Conservation (phyloP, 2,113 vertebrate species). For the Salvelinus fontinalis region DNA sequence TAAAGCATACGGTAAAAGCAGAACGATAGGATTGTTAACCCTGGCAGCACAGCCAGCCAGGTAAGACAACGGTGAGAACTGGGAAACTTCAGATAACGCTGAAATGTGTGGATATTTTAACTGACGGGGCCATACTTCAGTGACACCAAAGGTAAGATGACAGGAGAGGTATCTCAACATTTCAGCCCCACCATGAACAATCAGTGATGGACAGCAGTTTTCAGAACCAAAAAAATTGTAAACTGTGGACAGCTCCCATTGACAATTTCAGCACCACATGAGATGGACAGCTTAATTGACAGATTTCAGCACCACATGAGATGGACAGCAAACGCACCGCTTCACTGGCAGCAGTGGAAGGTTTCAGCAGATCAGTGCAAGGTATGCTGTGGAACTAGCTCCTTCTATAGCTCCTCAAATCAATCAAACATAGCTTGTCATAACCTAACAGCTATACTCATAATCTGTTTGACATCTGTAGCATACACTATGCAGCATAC, state of each 20-base stretch:
- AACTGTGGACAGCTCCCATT: constrained; percentile 16
- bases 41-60: background rate
- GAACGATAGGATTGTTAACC: background rate
- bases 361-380: too few relatives aligned
- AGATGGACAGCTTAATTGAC: too few relatives aligned
- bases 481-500: background rate
- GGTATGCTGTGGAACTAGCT: too few relatives aligned
- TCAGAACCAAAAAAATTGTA: constrained; percentile 39
- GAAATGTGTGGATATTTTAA: background rate
- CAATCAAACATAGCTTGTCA: too few relatives aligned
- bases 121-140: background rate
- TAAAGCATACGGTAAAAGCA: background rate
- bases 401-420: too few relatives aligned
- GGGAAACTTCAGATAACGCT: background rate
- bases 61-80: background rate
- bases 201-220: constrained; percentile 29
- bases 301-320: background rate
- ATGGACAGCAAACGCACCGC: background rate
- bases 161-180: background rate
- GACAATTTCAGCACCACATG: background rate
- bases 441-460: too few relatives aligned
- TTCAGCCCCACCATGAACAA: background rate
- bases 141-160: background rate
- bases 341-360: too few relatives aligned
- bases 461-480: too few relatives aligned